Evolutionary conservation across 2,888 invertebrate genomes (phyloP), one percentile per base, ranked within the genome.

Genomic region (Helleia helle): DNA sequence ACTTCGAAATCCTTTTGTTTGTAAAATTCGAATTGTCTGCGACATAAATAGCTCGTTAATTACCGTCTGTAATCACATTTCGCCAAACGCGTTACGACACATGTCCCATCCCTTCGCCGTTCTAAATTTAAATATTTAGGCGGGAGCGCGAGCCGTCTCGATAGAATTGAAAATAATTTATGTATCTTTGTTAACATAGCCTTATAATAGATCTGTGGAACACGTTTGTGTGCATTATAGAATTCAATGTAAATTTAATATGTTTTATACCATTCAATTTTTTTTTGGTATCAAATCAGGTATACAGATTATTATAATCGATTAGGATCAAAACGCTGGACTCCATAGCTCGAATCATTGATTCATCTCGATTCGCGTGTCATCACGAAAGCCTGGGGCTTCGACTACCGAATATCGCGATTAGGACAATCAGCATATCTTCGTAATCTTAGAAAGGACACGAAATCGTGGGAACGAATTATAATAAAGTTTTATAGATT

Each of bases 31-130:
- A 67, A 69, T 68, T 65, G 60, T 66, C 57, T 50, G 47, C 44
- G 60, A 69, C 67, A 68, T 71, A 81, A 80, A 84, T 81, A 84
- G 73, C 71, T 74, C 77, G 75, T 84, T 83, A 84, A 83, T 84
- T 77, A 80, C 73, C 52, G 67, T 71, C 70, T 70, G 76, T 81
- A 84, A 84, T 84, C 83, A 79, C 83, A 83, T 83, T 84, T 84
- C 83, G 83, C 83, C 83, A 84, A 80, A 81, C 67, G 69, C 79
- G 79, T 83, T 80, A 77, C 79, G 66, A 74, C 76, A 77, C 71
- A 77, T 83, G 83, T 79, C 80, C 74, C 81, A 83, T 84, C 83
- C 83, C 83, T 83, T 83, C 76, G 80, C 77, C 51, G 75, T 81
- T 83, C 83, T 80, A 84, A 60, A 77, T 77, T 75, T 81, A 80